These are phyloP conservation scores for Periplaneta americana DNA, from an alignment of 1,140 invertebrate genomes.

Conservation along the genomic window DNA sequence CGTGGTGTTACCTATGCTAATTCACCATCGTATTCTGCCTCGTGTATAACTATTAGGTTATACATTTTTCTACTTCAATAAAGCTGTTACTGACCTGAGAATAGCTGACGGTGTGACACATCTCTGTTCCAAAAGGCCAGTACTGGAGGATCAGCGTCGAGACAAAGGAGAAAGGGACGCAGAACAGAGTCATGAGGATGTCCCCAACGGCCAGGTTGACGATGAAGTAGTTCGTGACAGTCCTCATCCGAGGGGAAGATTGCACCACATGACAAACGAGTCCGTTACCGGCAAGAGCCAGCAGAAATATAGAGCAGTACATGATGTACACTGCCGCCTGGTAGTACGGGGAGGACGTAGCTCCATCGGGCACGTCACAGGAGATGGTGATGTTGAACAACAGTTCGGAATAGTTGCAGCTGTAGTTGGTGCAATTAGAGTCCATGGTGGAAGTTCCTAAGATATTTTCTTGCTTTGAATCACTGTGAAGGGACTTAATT, in stretches of 20 bases:
- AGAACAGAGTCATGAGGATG: conserved; percentile 77
- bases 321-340: conserved; percentile 61
- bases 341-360: conserved; percentile 42
- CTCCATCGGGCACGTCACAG: neutral
- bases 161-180: conserved; percentile 81
- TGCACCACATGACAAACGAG: conserved; percentile 78
- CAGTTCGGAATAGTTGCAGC: no score
- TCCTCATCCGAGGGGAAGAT: conserved; percentile 71
- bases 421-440: neutral
- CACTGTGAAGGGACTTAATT: no score
- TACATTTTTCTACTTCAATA: neutral
- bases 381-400: neutral
- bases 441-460: neutral
- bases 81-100: conserved; percentile 35
- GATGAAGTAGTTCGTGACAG: conserved; percentile 84
- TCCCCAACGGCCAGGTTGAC: conserved; percentile 80
- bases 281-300: conserved; percentile 71
- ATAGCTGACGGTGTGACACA: conserved; percentile 74
- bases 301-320: conserved; percentile 67
- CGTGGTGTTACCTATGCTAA: no score
- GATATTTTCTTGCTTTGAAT: no score
- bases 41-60: no score
- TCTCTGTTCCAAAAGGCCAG: conserved; percentile 74
- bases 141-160: conserved; percentile 65
- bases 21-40: no score